phyloP scores from a whole-genome alignment of 1,140 invertebrate genomes.

The Drosophila funebris region DNA sequence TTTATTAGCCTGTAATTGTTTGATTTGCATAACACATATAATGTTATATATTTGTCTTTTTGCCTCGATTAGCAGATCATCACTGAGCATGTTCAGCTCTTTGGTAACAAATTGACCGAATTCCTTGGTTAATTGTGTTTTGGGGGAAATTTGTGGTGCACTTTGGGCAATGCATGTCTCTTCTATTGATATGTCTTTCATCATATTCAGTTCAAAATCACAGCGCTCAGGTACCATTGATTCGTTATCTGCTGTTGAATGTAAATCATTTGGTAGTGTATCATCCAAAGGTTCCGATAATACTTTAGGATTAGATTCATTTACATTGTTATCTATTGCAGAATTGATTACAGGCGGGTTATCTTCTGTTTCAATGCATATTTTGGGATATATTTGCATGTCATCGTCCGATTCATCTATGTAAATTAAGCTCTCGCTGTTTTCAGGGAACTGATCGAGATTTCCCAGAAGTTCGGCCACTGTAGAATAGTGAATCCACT shows the following conservation, averaged over 20 bases:
- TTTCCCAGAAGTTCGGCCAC: slow-evolving; percentile 7
- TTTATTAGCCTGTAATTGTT: slow-evolving; percentile 42
- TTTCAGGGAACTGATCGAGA: not conserved
- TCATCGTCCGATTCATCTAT: slow-evolving; percentile 10
- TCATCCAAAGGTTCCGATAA: not conserved
- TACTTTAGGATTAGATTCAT: not conserved
- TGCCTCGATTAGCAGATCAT: slow-evolving; percentile 47
- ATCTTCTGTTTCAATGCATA: not conserved
- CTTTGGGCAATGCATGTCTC: not conserved
- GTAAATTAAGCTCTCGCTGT: not conserved
- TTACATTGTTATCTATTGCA: not conserved
- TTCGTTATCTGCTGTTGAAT: not conserved
- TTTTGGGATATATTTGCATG: not conserved
- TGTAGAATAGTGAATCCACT: slow-evolving; percentile 45
- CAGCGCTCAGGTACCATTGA: not conserved
- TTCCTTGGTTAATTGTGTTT: slow-evolving; percentile 19
- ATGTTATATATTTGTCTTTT: slow-evolving; percentile 54
- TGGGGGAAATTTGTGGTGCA: not conserved
- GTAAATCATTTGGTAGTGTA: not conserved
- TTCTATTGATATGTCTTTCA: not conserved
- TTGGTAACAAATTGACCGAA: slow-evolving; percentile 54
- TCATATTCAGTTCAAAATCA: not conserved
- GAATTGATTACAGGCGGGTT: not conserved
- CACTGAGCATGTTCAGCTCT: slow-evolving; percentile 36
- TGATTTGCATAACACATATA: slow-evolving; percentile 45